Evolutionary conservation across 2,797 vertebrate genomes (phyloP), one percentile per base, ranked within the genome.

Genomic region (Pelobates cultripes): DNA sequence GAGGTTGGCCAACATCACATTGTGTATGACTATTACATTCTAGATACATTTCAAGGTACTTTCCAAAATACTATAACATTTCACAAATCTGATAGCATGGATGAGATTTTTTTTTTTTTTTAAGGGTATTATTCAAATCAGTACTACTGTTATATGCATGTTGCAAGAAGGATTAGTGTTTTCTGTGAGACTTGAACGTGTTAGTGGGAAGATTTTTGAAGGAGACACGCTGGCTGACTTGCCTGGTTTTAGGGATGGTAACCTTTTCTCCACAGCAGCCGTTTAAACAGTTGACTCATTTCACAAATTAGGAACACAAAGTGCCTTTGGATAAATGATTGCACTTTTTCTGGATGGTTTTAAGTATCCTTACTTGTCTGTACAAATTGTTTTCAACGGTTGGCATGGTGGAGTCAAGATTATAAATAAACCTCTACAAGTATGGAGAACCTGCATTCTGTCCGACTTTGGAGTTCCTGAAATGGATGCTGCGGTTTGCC

Each of bases 401-500:
- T 70, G 68, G 60, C 60, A 78, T 28, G 70, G 69, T 61, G 75
- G 70, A 72, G 5, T 43, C 43, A 66, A 43, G 43, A 12, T 28
- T 76, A 42, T 43, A 17, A 40, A 9, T 72, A 71, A 51, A 51
- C 47, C 28, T 28, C 28, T 28, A 51, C 10, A 66, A 76, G 57
- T 43, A 43, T 67, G 73, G 77, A 79, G 72, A 71, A 63, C n/a
- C 78, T 68, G 2, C 17, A 28, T 28, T 17, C 53, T 42, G 47
- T 42, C 53, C 28, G 53, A 47, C 76, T 17, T 60, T 61, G 82
- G 82, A 84, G 68, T 41, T 47, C 73, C 66, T 7, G 57, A 75
- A 79, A 57, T 43, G 40, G 64, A 75, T 9, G 41, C 82, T 63
- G 66, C 28, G 43, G 55, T 75, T 78, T 69, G 71, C 43, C 55